phyloP scores from a whole-genome alignment of 1,140 invertebrate species.

The Drosophila melanogaster region Release_6_plus_ISO1_MT NC_004354.4:14643501-14644000 shows the following conservation, averaged over 20 bases:
- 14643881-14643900: not conserved
- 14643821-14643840: constrained; percentile 2
- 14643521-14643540: constrained; percentile 37
- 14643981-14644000: not conserved
- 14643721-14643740: constrained; percentile 43
- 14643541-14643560: constrained; percentile 67
- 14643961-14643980: not conserved
- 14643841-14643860: constrained; percentile 1
- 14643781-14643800: constrained; percentile 15
- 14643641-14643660: constrained; percentile 9
- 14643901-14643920: constrained; percentile 2
- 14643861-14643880: not conserved
- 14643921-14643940: not conserved
- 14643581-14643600: constrained; percentile 23
- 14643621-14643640: constrained; percentile 35
- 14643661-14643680: not conserved
- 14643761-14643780: constrained; percentile 32
- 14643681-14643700: not conserved
- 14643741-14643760: constrained; percentile 35
- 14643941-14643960: not conserved
- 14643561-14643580: not conserved
- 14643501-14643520: constrained; percentile 8
- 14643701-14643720: not conserved
- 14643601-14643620: constrained; percentile 51
- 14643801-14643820: not conserved